A percentile compares a stretch with the other conserved stretches of the same genome.
Conservation (phyloP, 2,797 vertebrate species). For the Onychomys arenicola region DNA sequence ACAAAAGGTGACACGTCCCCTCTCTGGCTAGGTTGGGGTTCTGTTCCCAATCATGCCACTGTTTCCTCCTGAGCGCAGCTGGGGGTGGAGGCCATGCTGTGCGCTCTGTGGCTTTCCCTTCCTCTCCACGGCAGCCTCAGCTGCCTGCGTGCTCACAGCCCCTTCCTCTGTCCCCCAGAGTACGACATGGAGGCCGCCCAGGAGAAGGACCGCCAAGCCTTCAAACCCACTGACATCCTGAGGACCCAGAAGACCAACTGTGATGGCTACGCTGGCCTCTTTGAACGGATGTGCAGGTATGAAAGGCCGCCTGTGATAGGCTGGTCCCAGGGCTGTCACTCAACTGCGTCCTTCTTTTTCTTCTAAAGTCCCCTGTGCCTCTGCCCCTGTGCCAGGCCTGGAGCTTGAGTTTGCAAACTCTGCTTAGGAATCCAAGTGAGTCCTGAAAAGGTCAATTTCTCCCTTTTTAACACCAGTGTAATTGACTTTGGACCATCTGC, state of each 20-base stretch:
- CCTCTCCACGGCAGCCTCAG: not conserved
- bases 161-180: slow-evolving; percentile 80
- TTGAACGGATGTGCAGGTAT: slow-evolving; percentile 91
- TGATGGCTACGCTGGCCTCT: slow-evolving; percentile 89
- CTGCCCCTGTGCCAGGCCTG: slow-evolving; percentile 47
- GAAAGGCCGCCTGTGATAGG: not conserved
- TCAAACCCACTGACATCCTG: slow-evolving; percentile 85
- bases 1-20: not conserved
- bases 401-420: slow-evolving; percentile 83
- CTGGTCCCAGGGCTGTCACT: not conserved
- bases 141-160: not conserved
- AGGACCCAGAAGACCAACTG: slow-evolving; percentile 87
- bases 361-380: slow-evolving; percentile 63
- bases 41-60: not conserved
- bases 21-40: not conserved
- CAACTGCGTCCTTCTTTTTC: not conserved
- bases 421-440: slow-evolving; percentile 83
- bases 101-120: too few species aligned
- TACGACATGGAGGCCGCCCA: slow-evolving; percentile 87
- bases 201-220: slow-evolving; percentile 84
- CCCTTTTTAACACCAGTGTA: slow-evolving; percentile 81
- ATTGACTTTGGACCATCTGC: slow-evolving; percentile 90
- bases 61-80: not conserved
- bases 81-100: rapidly evolving
- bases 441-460: slow-evolving; percentile 89